phyloP scores from a whole-genome alignment of 1,140 invertebrate species.

The Heliothis virescens region DNA sequence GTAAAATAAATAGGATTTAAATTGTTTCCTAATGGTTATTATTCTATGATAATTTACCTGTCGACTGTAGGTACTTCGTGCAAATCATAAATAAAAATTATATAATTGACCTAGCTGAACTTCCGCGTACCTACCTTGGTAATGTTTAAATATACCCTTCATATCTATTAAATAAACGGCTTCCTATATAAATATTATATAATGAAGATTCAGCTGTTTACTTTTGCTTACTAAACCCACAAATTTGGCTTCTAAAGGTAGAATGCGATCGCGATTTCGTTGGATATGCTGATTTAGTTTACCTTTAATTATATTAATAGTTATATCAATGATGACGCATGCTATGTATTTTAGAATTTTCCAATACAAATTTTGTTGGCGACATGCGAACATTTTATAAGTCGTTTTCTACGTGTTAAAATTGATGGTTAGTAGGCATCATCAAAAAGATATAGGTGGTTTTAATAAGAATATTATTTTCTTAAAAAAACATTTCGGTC shows the following conservation, averaged over 20 bases:
- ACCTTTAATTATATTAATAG: background rate
- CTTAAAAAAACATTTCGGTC: too few species aligned
- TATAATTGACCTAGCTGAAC: conserved; percentile 30
- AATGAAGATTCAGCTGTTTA: conserved; percentile 30
- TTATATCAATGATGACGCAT: background rate
- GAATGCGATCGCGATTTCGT: conserved; percentile 4
- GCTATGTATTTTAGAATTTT: background rate
- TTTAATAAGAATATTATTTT: too few species aligned
- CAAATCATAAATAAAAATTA: background rate
- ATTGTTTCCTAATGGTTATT: background rate
- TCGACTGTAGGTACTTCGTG: background rate
- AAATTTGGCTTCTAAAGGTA: background rate
- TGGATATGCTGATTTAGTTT: conserved; percentile 1
- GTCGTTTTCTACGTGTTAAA: too few species aligned
- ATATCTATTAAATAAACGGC: conserved; percentile 23
- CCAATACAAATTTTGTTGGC: too few species aligned
- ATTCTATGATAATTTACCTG: background rate
- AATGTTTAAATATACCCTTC: conserved; percentile 36
- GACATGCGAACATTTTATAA: too few species aligned
- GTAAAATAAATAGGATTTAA: background rate
- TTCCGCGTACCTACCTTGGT: conserved; percentile 20
- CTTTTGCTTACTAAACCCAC: conserved; percentile 28
- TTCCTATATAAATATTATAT: conserved; percentile 30
- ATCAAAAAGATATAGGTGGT: too few species aligned
- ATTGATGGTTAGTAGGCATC: too few species aligned